Evolutionary conservation across 2,888 invertebrate species (phyloP).

Genomic region (Drosophila nr. medialis): DNA sequence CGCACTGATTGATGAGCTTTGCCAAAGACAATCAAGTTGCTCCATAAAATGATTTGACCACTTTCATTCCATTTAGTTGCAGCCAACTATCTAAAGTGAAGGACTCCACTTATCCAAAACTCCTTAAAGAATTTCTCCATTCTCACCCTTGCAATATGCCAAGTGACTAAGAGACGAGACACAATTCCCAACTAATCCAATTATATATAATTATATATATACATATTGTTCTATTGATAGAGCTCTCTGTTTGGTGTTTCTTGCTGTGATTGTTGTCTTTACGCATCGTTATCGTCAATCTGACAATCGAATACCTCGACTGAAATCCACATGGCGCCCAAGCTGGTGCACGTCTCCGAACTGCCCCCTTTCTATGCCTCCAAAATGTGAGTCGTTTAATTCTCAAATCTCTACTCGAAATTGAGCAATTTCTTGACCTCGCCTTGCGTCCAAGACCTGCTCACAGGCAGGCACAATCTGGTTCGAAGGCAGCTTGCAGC

Average conservation of each 20-base stretch:
- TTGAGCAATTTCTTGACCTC: slow-evolving; percentile 81
- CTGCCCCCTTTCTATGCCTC: slow-evolving; percentile 74
- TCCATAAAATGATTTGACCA: not conserved
- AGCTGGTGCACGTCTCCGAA: too few species aligned
- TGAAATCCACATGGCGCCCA: too few species aligned
- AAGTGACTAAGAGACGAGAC: slow-evolving; percentile 57
- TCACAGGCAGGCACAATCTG: slow-evolving; percentile 89
- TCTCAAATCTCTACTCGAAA: slow-evolving; percentile 46
- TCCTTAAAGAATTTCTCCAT: slow-evolving; percentile 70
- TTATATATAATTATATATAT: not conserved
- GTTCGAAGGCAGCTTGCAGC: slow-evolving; percentile 88
- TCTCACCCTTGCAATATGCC: slow-evolving; percentile 67
- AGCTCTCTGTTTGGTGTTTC: slow-evolving; percentile 77
- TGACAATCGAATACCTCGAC: slow-evolving; percentile 31
- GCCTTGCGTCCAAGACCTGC: slow-evolving; percentile 87
- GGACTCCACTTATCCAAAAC: slow-evolving; percentile 38
- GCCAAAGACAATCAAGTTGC: not conserved
- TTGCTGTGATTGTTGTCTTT: slow-evolving; percentile 73
- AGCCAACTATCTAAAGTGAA: slow-evolving; percentile 26
- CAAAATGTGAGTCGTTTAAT: slow-evolving; percentile 79
- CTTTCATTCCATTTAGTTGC: not conserved
- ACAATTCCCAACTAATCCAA: not conserved
- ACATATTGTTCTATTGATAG: slow-evolving; percentile 52
- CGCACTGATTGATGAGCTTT: slow-evolving; percentile 57
- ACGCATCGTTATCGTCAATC: slow-evolving; percentile 73